Conservation (phyloP, 2,888 invertebrate species). For the Drosophila infuscata region DNA sequence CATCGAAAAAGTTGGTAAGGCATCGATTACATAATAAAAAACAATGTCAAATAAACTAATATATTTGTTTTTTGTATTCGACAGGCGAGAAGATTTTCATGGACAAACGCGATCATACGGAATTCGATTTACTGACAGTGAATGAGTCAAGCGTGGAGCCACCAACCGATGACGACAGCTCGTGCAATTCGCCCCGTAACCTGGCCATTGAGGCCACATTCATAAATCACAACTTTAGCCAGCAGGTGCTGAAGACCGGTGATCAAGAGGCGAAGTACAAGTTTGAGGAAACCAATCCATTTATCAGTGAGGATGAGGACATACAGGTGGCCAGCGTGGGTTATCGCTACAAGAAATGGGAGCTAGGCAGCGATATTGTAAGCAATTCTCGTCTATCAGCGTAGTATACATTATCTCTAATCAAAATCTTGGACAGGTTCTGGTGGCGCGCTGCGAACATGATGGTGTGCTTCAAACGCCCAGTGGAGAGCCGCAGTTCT, state of each 20-base stretch:
- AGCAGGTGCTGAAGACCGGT: slow-evolving; percentile 92
- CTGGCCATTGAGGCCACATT: slow-evolving; percentile 99
- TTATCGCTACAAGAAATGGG: slow-evolving; percentile 98
- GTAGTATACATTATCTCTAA: neutral
- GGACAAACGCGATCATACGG: slow-evolving; percentile 99
- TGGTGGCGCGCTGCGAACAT: slow-evolving; percentile 98
- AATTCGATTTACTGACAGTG: slow-evolving; percentile 98
- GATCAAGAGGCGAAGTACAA: slow-evolving; percentile 92
- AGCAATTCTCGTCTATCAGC: slow-evolving; percentile 75
- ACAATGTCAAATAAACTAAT: neutral
- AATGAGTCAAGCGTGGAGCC: slow-evolving; percentile 99
- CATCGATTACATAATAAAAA: neutral
- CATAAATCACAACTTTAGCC: slow-evolving; percentile 99
- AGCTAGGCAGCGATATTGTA: slow-evolving; percentile 96
- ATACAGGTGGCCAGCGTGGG: slow-evolving; percentile 98
- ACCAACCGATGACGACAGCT: slow-evolving; percentile 97
- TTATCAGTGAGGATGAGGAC: slow-evolving; percentile 96
- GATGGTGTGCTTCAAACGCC: slow-evolving; percentile 97
- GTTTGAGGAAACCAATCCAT: slow-evolving; percentile 96
- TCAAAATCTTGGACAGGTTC: slow-evolving; percentile 85
- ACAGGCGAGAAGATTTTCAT: slow-evolving; percentile 96
- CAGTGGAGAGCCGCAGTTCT: slow-evolving; percentile 95
- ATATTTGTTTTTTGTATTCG: neutral
- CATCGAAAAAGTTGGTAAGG: slow-evolving; percentile 94
- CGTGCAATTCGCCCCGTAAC: slow-evolving; percentile 97